Evolutionary conservation across 1,140 invertebrate genomes (phyloP).

Genomic region (Cryptotermes secundus): DNA sequence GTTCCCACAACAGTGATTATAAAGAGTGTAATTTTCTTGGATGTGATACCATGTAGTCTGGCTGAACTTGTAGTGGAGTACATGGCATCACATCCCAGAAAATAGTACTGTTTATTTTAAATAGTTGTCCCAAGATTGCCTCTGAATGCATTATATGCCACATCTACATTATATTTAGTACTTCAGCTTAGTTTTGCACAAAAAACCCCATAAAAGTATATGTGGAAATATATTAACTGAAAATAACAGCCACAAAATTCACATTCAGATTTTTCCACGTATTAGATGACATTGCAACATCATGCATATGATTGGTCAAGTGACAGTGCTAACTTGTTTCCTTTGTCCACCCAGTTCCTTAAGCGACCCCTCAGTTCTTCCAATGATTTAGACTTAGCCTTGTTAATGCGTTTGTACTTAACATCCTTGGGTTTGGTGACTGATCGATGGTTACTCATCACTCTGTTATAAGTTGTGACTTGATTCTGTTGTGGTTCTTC

Average conservation of each 20-base stretch:
- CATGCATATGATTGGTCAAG: slow-evolving; percentile 54
- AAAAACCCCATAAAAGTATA: background rate
- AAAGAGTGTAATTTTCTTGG: no score
- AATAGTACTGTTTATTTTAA: no score
- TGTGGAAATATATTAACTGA: background rate
- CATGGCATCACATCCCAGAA: no score
- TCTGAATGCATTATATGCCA: background rate
- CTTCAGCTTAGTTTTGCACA: background rate
- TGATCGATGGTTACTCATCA: slow-evolving; percentile 86
- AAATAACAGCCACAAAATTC: background rate
- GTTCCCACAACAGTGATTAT: no score
- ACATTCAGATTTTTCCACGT: background rate
- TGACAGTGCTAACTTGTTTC: slow-evolving; percentile 62
- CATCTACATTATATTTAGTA: background rate
- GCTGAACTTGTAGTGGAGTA: no score
- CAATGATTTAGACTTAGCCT: slow-evolving; percentile 84
- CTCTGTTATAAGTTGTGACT: slow-evolving; percentile 78
- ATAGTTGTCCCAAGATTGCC: background rate
- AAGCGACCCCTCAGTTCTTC: slow-evolving; percentile 79
- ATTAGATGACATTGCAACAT: slow-evolving; percentile 17
- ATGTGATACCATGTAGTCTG: no score
- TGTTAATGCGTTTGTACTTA: slow-evolving; percentile 87
- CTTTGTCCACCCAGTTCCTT: slow-evolving; percentile 81
- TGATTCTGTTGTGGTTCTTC: slow-evolving; percentile 46
- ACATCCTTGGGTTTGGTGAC: slow-evolving; percentile 89